Evolutionary conservation across 2,113 vertebrate genomes (phyloP), one percentile per base, ranked within the genome.

Genomic region (Eubucco bourcierii): DNA sequence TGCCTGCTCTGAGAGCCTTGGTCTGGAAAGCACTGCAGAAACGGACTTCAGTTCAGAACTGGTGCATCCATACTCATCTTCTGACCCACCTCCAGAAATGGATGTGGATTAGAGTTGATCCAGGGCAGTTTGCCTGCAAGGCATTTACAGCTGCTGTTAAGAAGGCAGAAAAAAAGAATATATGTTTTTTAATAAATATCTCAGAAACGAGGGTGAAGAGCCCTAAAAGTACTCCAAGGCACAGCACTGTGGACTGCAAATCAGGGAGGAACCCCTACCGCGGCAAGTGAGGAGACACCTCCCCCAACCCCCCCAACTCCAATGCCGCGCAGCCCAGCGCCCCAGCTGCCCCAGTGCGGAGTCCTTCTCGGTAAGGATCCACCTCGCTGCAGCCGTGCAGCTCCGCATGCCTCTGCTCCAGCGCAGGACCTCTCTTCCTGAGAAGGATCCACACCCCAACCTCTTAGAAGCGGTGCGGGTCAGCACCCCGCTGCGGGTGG

Each of bases 211-310:
- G 15, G 6, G 29, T 14, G 41, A 18, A 14, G 27, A 33, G 15
- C 7, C 12, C 11, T 21, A 1, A 0, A 2, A 58, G 24, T 41
- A 7, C 6, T 0, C 7, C 1, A 7, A 41, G n/a, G 16, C 27
- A 0, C 2, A 1, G 3, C 1, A 3, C 12, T 0, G 1, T 5
- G 18, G 24, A 8, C 1, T 23, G 50, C 17, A 61, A 77, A 34
- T 2, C 47, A 8, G 37, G n/a, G 39, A 52, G 41, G 83, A 93
- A 95, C 55, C 55, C 55, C 16, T 29, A 23, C 50, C 50, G 50
- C 50, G 50, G 23, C 50, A 25, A 52, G 50, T 52, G 34, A 16
- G 37, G 34, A 64, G 34, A 64, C 37, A 28, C 34, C 61, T 39
- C 23, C 60, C 13, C 23, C n/a, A 52, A 25, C 10, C 12, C 50